Conservation (phyloP, 2,797 vertebrate genomes). For the Pelodytes ibericus region DNA sequence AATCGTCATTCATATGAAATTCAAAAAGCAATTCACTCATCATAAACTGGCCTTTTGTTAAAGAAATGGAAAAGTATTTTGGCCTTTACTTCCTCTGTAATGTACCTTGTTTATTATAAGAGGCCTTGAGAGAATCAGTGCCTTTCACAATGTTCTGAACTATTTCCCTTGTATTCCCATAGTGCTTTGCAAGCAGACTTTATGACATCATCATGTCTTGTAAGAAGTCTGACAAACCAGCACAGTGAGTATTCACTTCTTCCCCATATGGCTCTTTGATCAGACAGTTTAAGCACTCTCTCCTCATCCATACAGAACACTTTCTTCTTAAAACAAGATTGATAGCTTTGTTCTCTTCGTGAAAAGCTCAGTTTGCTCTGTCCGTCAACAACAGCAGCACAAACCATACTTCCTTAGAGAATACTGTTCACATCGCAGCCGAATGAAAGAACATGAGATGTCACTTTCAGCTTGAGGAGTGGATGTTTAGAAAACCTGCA, state of each 20-base stretch:
- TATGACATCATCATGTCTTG: conserved; percentile 21
- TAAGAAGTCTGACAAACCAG: conserved; percentile 14
- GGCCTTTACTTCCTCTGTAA: too few species aligned
- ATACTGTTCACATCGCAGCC: background rate
- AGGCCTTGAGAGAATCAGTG: background rate
- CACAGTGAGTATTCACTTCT: background rate
- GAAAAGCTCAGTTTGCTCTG: conserved; percentile 1
- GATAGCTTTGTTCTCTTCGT: conserved; percentile 20
- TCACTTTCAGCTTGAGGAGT: background rate
- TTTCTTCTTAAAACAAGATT: conserved; percentile 19
- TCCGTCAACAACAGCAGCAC: conserved; percentile 9
- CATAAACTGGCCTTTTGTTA: too few species aligned
- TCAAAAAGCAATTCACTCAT: too few species aligned
- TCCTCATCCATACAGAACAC: background rate
- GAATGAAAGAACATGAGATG: background rate
- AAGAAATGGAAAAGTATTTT: too few species aligned
- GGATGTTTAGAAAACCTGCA: background rate
- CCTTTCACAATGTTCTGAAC: background rate
- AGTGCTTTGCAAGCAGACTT: background rate
- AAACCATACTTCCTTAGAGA: background rate
- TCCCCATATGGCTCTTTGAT: background rate
- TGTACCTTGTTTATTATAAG: too few species aligned
- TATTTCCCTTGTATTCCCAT: background rate
- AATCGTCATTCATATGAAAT: too few species aligned
- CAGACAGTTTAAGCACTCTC: conserved; percentile 13